Conservation (phyloP, 2,113 vertebrate genomes). For the Glaucidium brasilianum region DNA sequence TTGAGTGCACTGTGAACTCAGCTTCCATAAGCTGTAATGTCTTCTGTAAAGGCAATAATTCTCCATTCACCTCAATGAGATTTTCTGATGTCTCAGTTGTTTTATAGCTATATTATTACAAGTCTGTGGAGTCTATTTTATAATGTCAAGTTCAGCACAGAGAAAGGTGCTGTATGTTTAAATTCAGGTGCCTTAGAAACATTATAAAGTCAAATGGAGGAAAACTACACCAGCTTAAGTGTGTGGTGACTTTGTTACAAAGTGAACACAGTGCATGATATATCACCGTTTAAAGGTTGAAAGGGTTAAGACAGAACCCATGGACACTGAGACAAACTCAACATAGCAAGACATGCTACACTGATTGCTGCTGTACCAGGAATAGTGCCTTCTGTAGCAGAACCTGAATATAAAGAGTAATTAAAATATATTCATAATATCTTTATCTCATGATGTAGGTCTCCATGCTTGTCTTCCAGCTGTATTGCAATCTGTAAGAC, state of each 20-base stretch:
- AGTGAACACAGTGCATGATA: fast-evolving
- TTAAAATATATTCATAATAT: neutral
- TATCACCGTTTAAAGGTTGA: neutral
- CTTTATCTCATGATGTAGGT: neutral
- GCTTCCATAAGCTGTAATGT: neutral
- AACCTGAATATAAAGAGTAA: neutral
- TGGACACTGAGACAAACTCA: neutral
- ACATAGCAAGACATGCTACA: neutral
- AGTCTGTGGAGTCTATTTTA: neutral
- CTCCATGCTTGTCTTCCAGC: neutral
- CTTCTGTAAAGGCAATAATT: neutral
- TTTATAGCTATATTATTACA: neutral
- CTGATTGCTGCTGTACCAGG: neutral
- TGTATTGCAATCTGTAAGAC: neutral
- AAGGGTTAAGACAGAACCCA: neutral
- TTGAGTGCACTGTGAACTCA: neutral
- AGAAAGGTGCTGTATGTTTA: neutral
- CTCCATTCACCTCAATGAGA: neutral
- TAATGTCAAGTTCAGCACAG: neutral
- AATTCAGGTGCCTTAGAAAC: neutral
- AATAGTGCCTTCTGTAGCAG: neutral
- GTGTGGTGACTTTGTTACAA: neutral
- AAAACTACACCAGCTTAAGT: neutral
- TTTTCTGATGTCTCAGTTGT: neutral
- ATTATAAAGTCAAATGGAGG: neutral